Base-by-base conservation (phyloP, 1,140 invertebrate species). In the Leptestheria dahalacensis region DNA sequence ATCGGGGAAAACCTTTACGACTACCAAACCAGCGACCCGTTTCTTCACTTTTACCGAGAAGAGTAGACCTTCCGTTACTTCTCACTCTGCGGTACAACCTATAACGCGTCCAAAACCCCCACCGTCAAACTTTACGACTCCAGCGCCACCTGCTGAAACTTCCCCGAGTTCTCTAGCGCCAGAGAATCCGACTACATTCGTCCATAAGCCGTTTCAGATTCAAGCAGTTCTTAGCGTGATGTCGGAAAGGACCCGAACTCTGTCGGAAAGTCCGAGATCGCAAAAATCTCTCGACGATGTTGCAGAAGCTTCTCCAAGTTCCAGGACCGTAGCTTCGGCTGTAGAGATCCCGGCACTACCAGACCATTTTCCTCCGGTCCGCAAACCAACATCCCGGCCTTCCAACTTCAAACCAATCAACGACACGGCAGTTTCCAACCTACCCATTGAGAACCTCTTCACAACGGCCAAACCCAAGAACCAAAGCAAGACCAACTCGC, bases 401-500 rank as follows among this genome's bases (percentile, higher is more conserved):
- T 20, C 23, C 10, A 10, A 29, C 11, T 21, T 10, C 26, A 55
- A 55, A 0, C 11, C 26, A 3, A 11, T 28, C 3, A 26, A 55
- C 26, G 53, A 55, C 53, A 28, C 26, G 11, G 15, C 25, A 3
- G 3, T 33, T 26, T 52, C 60, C 18, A 65, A 58, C 33, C 54
- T 65, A 15, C 62, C 48, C 20, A 55, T 55, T 28, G 53, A 55
- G 10, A 33, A 33, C 20, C 21, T 55, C 12, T 55, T 55, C 25
- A 55, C 15, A 20, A 55, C 53, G 9, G 21, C 20, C 25, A 55
- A 55, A 29, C 53, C 53, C n/a, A 24, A 4, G 12, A 23, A 60
- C 25, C 29, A 49, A 28, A 50, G 25, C 23, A 52, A 29, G 20
- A 64, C 63, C 12, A 65, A 67, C 41, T 66, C 66, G 3, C 66